phyloP scores from a whole-genome alignment of 2,797 vertebrate genomes.

The Crax fasciolata region DNA sequence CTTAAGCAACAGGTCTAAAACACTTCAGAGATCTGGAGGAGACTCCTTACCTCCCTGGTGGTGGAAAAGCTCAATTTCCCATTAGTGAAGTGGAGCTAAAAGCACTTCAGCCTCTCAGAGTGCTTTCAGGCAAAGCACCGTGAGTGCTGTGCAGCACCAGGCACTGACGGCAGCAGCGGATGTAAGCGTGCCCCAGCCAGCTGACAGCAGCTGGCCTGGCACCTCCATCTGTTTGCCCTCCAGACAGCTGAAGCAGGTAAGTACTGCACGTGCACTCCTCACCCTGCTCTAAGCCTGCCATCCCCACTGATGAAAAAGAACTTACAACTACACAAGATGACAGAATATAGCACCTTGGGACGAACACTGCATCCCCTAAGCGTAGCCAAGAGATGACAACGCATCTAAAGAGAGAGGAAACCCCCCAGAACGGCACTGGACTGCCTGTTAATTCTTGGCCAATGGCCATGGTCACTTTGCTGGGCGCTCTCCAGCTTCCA shows the following conservation, averaged over 20 bases:
- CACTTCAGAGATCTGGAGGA: neutral
- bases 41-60: neutral
- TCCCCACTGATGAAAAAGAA: neutral
- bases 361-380: neutral
- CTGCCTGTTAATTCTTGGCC: neutral
- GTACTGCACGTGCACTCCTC: neutral
- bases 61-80: neutral
- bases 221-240: neutral
- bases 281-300: neutral
- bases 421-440: neutral
- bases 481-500: neutral
- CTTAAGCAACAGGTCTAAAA: neutral
- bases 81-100: neutral
- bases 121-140: neutral
- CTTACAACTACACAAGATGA: neutral
- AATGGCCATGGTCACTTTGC: neutral
- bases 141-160: neutral
- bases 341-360: neutral
- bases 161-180: neutral
- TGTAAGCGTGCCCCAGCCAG: neutral
- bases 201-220: neutral
- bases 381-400: neutral
- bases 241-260: neutral
- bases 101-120: neutral
- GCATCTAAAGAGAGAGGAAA: neutral